Evolutionary conservation across 2,797 vertebrate genomes (phyloP).

Genomic region (Urophycis tenuis): DNA sequence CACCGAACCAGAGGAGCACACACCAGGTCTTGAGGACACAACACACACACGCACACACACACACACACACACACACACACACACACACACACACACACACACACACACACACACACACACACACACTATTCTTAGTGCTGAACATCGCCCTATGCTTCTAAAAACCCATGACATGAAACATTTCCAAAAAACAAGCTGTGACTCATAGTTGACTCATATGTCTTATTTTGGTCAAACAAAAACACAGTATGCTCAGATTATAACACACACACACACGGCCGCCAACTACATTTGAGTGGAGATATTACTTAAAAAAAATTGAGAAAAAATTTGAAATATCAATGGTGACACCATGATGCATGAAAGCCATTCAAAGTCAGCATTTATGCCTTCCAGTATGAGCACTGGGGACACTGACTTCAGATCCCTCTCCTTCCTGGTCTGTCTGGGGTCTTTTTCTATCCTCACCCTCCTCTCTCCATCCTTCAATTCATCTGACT

Average conservation of each 20-base stretch:
- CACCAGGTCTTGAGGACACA: too few relatives aligned
- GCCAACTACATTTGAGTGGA: background rate
- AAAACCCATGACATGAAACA: conserved; percentile 36
- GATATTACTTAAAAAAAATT: too few relatives aligned
- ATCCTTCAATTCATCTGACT: conserved; percentile 67
- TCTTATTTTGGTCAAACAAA: conserved; percentile 21
- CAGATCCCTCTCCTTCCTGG: conserved; percentile 11
- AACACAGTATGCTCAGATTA: conserved; percentile 1
- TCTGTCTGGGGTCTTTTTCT: conserved; percentile 26
- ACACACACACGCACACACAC: conserved; percentile 15
- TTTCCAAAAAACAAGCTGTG: conserved; percentile 40
- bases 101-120: conserved; percentile 9
- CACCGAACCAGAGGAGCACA: background rate
- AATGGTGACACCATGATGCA: background rate
- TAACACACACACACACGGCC: background rate
- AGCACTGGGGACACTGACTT: background rate
- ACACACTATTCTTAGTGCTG: conserved; percentile 10
- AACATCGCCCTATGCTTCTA: conserved; percentile 26
- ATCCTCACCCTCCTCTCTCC: conserved; percentile 42
- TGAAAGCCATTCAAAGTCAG: background rate
- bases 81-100: conserved; percentile 17
- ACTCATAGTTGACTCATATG: conserved; percentile 34
- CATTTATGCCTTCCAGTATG: background rate
- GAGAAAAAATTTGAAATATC: background rate
- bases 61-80: conserved; percentile 4